phyloP scores from a whole-genome alignment of 2,888 invertebrate genomes.

The Lepidochrysops patricia region DNA sequence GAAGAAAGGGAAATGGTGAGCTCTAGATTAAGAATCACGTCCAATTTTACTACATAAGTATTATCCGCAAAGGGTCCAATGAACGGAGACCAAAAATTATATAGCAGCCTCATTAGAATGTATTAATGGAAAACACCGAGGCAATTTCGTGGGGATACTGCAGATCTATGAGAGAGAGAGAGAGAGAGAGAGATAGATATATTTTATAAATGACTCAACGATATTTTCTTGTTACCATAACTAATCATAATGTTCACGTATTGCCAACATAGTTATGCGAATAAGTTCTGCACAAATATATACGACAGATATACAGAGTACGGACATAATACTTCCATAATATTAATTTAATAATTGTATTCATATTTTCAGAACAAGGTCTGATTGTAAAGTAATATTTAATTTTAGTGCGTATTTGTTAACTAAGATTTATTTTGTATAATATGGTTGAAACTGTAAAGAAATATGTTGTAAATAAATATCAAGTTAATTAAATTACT shows the following conservation, averaged over 20 bases:
- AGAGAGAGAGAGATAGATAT: constrained; percentile 23
- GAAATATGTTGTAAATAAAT: constrained; percentile 73
- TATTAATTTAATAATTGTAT: constrained; percentile 16
- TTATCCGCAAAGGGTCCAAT: constrained; percentile 7
- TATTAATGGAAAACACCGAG: not conserved
- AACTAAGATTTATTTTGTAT: constrained; percentile 72
- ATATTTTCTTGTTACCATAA: constrained; percentile 56
- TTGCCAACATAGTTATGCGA: constrained; percentile 3
- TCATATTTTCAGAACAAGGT: constrained; percentile 39
- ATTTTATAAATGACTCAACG: constrained; percentile 27
- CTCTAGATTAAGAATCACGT: not conserved
- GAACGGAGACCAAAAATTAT: constrained; percentile 22
- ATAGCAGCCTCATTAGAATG: constrained; percentile 13
- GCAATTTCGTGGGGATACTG: not conserved
- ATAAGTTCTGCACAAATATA: constrained; percentile 15
- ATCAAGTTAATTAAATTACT: constrained; percentile 58
- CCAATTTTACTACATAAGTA: not conserved
- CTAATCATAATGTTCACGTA: not conserved
- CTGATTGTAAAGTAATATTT: constrained; percentile 69
- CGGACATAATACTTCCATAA: constrained; percentile 4
- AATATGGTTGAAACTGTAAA: constrained; percentile 72
- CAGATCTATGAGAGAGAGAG: not conserved
- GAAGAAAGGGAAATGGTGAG: not conserved
- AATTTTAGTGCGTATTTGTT: constrained; percentile 51
- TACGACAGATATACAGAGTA: constrained; percentile 13